Conservation (phyloP, 2,888 invertebrate species). For the Scrobipalpa atriplicella region DNA sequence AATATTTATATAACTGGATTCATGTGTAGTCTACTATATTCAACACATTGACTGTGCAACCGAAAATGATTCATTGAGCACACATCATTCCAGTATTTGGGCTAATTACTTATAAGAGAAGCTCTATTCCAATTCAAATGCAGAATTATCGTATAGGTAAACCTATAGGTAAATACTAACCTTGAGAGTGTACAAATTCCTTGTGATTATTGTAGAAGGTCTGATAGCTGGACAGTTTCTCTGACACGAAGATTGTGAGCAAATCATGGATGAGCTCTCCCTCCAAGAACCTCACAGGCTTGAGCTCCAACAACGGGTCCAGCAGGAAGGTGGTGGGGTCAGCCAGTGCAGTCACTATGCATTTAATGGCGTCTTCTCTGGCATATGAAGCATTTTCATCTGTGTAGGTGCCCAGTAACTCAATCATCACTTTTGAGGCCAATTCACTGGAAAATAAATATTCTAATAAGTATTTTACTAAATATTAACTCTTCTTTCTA, state of each 20-base stretch:
- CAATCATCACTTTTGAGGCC: constrained; percentile 98
- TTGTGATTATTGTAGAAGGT: constrained; percentile 96
- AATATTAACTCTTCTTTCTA: no score
- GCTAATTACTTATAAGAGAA: no score
- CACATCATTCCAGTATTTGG: no score
- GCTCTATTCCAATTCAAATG: no score
- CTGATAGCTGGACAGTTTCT: constrained; percentile 95
- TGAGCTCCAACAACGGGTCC: constrained; percentile 95
- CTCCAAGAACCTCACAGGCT: constrained; percentile 97
- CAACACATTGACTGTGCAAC: no score
- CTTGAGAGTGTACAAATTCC: constrained; percentile 92
- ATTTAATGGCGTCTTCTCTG: constrained; percentile 97
- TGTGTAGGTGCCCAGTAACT: constrained; percentile 97
- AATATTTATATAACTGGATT: no score
- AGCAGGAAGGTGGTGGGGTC: constrained; percentile 97
- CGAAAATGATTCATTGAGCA: no score
- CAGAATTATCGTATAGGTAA: background rate
- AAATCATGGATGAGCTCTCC: constrained; percentile 97
- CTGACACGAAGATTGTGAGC: constrained; percentile 96
- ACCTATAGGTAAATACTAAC: constrained; percentile 47
- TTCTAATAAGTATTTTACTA: background rate
- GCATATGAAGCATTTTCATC: constrained; percentile 98
- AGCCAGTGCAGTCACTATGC: constrained; percentile 96
- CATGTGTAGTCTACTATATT: no score
- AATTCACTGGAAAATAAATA: constrained; percentile 86